Base-by-base conservation (phyloP, 1,140 invertebrate species). In the Gryon sp. region DNA sequence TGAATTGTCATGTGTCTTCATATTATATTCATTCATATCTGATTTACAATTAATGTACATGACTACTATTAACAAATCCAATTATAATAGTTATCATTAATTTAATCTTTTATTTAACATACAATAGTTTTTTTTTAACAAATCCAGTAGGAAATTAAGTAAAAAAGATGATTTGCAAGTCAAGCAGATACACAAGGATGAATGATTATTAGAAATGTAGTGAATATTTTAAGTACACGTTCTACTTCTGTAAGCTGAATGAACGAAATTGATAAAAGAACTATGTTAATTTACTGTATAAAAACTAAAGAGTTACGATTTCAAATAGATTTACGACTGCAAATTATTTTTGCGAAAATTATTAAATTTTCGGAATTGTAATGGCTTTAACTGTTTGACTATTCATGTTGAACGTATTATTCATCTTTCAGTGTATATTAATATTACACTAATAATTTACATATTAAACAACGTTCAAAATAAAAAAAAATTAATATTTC, bases 31-130 rank as follows among this genome's bases (percentile, higher is more conserved):
- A 40, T 19, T 9, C 7, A 41, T n/a, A 32, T 2, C 9, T 1
- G n/a, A 55, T 19, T 57, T 43, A 18, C 0, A 36, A 40, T 48
- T 48, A 62, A 38, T 62, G 1, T 48, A n/a, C 0, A 26, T n/a
- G n/a, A 8, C 2, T 15, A 20, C 32, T 18, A 4, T 50, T 50
- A 50, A 38, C 20, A 6, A 46, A 46, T 36, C 48, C 48, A 9
- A 48, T 57, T 68, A 57, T 11, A 57, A 69, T 69, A 50, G 15
- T 34, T 59, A 59, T 55, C 43, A 59, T 50, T 69, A 59, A 69
- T 69, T 55, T 59, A 69, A 69, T 57, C 41, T 69, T 69, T 57
- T 32, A 69, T 69, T 69, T 43, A 70, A 62, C 46, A 62, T 62
- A 70, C 55, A 60, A 62, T 60, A 53, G 55, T 70, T 70, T 70